Base-by-base conservation (phyloP, 2,113 vertebrate species). In the Odocoileus virginianus region DNA sequence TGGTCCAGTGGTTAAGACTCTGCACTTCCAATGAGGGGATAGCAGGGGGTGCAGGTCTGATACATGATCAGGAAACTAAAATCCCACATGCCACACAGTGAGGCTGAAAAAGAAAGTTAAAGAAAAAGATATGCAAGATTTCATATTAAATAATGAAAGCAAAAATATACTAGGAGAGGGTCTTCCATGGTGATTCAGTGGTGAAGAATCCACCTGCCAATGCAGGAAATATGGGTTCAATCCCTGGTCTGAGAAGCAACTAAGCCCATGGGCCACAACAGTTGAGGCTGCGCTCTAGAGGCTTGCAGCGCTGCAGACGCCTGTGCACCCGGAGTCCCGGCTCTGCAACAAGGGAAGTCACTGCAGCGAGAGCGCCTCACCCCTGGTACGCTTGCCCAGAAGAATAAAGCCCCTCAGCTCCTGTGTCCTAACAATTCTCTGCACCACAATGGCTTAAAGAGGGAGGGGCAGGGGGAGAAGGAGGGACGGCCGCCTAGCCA, bases 61-160 rank as follows among this genome's bases (percentile, higher is more conserved):
- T 7, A 43, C 71, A 43, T 27, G 40, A 11, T 74, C 40, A 76
- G 23, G 40, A 43, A 76, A 76, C 36, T 76, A 76, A 76, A 27
- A 43, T 15, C 71, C 71, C 71, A 43, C 71, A 27, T 76, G 71
- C 23, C 40, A 43, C 71, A 76, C 12, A 7, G 40, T 43, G 40
- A 76, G 71, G 40, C 71, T 40, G 8, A 76, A 43, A 76, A 40
- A 76, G 23, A 76, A 76, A 76, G 14, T 27, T 74, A 23, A 76
- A 76, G 23, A 27, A 7, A 43, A 25, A 95, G 60, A 83, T 60
- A 74, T 4, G 6, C 8, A 92, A 94, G 55, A 81, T 84, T 95
- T 91, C 47, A 90, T 87, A 47, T 47, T 94, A 94, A 96, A 96
- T n/a, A 93, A 90, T 84, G 28, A 94, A 96, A 95, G 52, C 54